Evolutionary conservation across 2,113 vertebrate species (phyloP).

Genomic region (Galemys pyrenaicus): DNA sequence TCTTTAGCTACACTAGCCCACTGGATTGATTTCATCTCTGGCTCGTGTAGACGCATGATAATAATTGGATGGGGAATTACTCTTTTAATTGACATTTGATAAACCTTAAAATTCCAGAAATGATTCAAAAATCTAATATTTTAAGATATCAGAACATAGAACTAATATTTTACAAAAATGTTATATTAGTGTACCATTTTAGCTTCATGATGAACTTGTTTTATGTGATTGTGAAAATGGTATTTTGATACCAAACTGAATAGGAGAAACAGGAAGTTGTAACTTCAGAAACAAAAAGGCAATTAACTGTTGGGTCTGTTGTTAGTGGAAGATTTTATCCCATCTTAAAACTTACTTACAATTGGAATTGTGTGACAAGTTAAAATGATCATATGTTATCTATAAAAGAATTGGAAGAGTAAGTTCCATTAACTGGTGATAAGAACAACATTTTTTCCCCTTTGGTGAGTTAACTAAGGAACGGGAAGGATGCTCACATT

Average conservation of each 20-base stretch:
- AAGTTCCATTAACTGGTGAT: not conserved
- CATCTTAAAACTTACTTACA: not conserved
- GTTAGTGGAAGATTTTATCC: not conserved
- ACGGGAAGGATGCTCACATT: not conserved
- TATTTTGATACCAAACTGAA: not conserved
- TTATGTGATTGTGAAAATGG: not conserved
- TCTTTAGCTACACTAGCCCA: not conserved
- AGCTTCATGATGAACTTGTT: not conserved
- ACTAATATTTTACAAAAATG: not conserved
- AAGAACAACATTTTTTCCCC: not conserved
- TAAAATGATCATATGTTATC: not conserved
- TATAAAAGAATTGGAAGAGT: not conserved
- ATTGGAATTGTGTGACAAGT: not conserved
- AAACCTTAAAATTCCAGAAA: constrained; percentile 40
- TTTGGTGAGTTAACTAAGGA: not conserved
- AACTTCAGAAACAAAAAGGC: not conserved
- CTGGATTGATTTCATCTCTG: not conserved
- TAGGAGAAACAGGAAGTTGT: not conserved
- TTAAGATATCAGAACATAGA: no score
- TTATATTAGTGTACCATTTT: not conserved
- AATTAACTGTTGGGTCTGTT: not conserved
- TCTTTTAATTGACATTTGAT: not conserved
- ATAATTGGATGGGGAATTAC: not conserved
- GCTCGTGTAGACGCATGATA: not conserved
- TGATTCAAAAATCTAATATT: not conserved